Evolutionary conservation across 1,140 invertebrate species (phyloP).

Genomic region (Dermatophagoides farinae): DNA sequence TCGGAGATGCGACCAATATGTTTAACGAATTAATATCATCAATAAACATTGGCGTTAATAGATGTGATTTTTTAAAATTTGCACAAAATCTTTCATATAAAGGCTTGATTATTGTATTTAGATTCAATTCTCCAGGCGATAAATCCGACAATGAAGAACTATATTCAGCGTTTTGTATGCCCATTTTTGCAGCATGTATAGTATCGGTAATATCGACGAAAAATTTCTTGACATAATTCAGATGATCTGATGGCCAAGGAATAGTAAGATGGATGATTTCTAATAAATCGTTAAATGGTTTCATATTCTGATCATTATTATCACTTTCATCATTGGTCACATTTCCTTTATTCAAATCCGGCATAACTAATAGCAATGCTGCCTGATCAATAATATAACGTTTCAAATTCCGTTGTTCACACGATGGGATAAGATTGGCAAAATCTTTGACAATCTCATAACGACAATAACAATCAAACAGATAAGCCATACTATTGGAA

Average conservation of each 20-base stretch:
- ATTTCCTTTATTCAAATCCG: not conserved
- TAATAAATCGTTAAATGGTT: not conserved
- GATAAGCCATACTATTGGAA: not conserved
- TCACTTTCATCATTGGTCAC: not conserved
- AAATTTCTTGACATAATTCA: conserved; percentile 3
- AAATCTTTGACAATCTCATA: conserved; percentile 4
- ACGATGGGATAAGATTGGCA: not conserved
- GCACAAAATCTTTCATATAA: conserved; percentile 1
- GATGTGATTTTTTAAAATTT: not conserved
- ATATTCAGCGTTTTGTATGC: not conserved
- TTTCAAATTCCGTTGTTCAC: not conserved
- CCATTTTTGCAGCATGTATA: conserved; percentile 8
- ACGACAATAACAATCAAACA: conserved; percentile 4
- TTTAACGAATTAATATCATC: conserved; percentile 2
- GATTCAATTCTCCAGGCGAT: not conserved
- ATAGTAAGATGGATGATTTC: not conserved
- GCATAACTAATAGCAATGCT: not conserved
- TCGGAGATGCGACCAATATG: conserved; percentile 2
- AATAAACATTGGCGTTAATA: not conserved
- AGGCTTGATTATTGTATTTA: conserved; percentile 1
- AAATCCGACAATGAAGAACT: not conserved
- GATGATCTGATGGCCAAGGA: not conserved
- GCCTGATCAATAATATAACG: conserved; percentile 6
- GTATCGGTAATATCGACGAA: conserved; percentile 6
- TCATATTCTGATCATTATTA: not conserved